Evolutionary conservation across 1,140 invertebrate genomes (phyloP).

Genomic region (Sminthurinus signatus): DNA sequence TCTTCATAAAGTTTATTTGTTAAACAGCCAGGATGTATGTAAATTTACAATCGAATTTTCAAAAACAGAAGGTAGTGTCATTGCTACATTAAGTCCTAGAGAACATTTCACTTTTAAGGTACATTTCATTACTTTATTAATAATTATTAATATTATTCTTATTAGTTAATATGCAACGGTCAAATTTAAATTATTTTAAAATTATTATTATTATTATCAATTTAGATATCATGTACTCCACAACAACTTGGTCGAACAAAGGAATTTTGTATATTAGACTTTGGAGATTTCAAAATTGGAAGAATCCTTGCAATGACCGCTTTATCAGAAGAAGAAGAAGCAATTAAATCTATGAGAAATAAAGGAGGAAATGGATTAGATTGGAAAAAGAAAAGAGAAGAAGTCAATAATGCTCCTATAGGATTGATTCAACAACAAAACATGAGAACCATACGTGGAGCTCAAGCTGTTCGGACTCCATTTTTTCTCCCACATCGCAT

Average conservation of each 20-base stretch:
- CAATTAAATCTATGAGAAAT: slow-evolving; percentile 35
- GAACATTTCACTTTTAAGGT: not conserved
- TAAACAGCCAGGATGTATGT: slow-evolving; percentile 7
- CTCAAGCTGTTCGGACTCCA: slow-evolving; percentile 9
- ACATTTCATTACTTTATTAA: not conserved
- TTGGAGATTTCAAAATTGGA: slow-evolving; percentile 53
- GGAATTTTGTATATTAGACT: slow-evolving; percentile 55
- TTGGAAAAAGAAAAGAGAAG: slow-evolving; percentile 35
- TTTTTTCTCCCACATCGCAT: slow-evolving; percentile 40
- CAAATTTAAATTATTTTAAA: not conserved
- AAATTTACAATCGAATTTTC: slow-evolving; percentile 16
- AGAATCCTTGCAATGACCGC: slow-evolving; percentile 51
- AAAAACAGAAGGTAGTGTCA: not conserved
- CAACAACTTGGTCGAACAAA: slow-evolving; percentile 53
- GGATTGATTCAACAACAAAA: slow-evolving; percentile 41
- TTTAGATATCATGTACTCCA: slow-evolving; percentile 48
- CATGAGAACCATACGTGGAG: not conserved
- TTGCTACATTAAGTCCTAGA: not conserved
- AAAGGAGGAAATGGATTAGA: not conserved
- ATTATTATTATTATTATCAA: slow-evolving; percentile 39
- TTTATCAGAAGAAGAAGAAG: not conserved
- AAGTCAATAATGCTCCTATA: slow-evolving; percentile 50
- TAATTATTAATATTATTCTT: not conserved
- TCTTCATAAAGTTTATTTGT: not conserved
- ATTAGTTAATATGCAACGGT: not conserved